These are phyloP conservation scores for Nycticorax nycticorax DNA, from an alignment of 2,113 vertebrate species.

Conservation along the genomic window DNA sequence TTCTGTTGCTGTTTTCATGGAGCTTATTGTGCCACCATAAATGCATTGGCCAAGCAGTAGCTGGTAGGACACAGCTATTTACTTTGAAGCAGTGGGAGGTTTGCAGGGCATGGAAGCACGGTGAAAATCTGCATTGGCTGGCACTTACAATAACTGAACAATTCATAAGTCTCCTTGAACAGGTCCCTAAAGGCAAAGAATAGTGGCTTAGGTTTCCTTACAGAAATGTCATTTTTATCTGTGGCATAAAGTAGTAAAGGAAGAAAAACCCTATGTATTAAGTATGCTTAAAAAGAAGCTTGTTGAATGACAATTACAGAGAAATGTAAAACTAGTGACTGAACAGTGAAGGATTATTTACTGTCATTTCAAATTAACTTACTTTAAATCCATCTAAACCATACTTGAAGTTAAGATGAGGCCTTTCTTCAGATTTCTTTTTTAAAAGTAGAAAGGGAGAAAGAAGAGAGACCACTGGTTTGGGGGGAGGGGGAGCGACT, in stretches of 20 bases:
- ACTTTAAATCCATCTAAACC: not conserved
- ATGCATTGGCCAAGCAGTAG: slow-evolving; percentile 59
- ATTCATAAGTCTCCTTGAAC: slow-evolving; percentile 55
- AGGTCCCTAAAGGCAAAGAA: slow-evolving; percentile 53
- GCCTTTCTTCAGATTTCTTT: not conserved
- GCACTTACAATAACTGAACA: slow-evolving; percentile 42
- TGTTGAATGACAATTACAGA: slow-evolving; percentile 55
- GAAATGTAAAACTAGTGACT: slow-evolving; percentile 26
- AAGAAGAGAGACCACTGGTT: not conserved
- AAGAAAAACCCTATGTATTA: slow-evolving; percentile 23
- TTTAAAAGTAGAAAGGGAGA: not conserved
- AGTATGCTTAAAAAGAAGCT: not conserved
- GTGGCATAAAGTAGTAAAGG: slow-evolving; percentile 13
- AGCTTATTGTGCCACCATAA: slow-evolving; percentile 8
- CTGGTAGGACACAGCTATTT: slow-evolving; percentile 51
- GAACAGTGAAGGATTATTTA: slow-evolving; percentile 37
- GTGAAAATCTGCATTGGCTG: slow-evolving; percentile 37
- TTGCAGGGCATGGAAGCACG: not conserved
- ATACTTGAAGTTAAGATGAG: not conserved
- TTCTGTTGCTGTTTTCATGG: not conserved
- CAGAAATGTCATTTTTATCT: slow-evolving; percentile 59
- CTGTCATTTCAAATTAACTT: slow-evolving; percentile 42
- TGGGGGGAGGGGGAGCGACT: not conserved
- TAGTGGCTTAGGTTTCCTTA: slow-evolving; percentile 49
- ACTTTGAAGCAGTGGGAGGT: slow-evolving; percentile 45